A percentile compares a stretch with the other conserved stretches of the same genome.
Conservation (phyloP, 1,140 invertebrate genomes). For the Macrostomum lignano region DNA sequence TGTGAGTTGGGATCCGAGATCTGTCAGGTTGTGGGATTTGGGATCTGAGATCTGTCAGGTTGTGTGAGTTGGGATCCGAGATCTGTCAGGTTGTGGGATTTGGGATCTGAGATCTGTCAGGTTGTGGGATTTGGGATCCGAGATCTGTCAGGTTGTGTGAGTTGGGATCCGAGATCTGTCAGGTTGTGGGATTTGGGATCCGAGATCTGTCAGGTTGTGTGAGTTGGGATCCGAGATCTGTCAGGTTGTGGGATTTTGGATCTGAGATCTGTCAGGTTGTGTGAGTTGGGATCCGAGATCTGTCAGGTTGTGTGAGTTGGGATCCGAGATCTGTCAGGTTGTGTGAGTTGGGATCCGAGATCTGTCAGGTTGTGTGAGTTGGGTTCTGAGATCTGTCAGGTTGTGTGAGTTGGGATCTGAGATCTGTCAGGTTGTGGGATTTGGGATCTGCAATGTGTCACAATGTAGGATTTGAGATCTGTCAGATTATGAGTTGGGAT, state of each 20-base stretch:
- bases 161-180: not conserved
- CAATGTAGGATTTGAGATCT: not conserved
- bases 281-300: not conserved
- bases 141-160: not conserved
- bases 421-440: too few species aligned
- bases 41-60: not conserved
- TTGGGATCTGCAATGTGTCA: not conserved
- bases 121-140: not conserved
- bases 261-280: not conserved
- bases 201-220: not conserved
- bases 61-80: not conserved
- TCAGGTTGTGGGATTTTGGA: too few species aligned
- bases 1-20: not conserved
- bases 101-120: not conserved
- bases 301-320: too few species aligned
- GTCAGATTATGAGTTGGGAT: too few species aligned
- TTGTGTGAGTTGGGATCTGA: constrained; percentile 1
- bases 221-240: not conserved
- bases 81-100: constrained; percentile 1
- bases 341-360: not conserved
- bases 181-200: too few species aligned
- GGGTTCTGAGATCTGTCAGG: not conserved
- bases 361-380: too few species aligned
- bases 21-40: not conserved
- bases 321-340: not conserved